phyloP scores from a whole-genome alignment of 2,888 invertebrate species.

The Scaptomyza reducta region DNA sequence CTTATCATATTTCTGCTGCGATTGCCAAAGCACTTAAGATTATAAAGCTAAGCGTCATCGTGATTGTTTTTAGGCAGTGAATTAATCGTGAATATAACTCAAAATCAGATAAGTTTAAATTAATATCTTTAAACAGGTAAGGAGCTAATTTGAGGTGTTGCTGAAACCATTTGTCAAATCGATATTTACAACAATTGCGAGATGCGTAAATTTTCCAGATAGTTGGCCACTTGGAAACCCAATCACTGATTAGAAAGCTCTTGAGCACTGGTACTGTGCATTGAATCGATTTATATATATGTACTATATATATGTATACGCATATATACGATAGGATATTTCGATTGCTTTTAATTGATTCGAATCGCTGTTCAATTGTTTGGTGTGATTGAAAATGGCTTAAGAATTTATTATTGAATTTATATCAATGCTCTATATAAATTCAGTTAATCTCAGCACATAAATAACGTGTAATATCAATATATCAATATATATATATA shows the following conservation, averaged over 20 bases:
- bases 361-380: constrained; percentile 78
- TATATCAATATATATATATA: neutral
- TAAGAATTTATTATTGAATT: constrained; percentile 76
- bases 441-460: constrained; percentile 22
- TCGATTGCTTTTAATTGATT: constrained; percentile 81
- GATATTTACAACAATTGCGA: constrained; percentile 27
- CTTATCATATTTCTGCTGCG: constrained; percentile 7
- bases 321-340: constrained; percentile 66
- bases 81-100: neutral
- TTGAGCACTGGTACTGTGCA: constrained; percentile 15
- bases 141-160: neutral
- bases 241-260: constrained; percentile 50
- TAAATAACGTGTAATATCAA: constrained; percentile 4
- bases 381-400: constrained; percentile 80
- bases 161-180: neutral
- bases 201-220: constrained; percentile 61
- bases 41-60: constrained; percentile 20
- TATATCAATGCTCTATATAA: constrained; percentile 49
- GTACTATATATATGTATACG: constrained; percentile 42
- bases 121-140: neutral
- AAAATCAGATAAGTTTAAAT: neutral
- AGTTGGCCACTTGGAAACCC: constrained; percentile 29
- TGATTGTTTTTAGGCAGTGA: constrained; percentile 1
- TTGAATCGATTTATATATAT: constrained; percentile 56
- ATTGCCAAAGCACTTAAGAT: constrained; percentile 28